Percentiles rank a stretch among this genome's conserved stretches.
These are phyloP conservation scores for Oreochromis mossambicus DNA, from an alignment of 2,797 vertebrate genomes.

Conservation along the genomic window DNA sequence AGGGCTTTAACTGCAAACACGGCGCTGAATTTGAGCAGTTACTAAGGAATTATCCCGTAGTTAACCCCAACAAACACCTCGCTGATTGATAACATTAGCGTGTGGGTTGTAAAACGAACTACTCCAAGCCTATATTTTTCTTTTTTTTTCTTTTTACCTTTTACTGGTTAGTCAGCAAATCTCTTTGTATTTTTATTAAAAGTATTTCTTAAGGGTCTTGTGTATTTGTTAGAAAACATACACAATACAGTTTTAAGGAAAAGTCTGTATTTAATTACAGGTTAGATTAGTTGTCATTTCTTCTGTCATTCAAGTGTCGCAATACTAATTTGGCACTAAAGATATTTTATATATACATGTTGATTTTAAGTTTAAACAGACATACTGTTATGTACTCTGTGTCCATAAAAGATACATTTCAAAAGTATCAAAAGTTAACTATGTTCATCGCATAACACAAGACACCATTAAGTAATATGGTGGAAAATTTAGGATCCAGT, in stretches of 20 bases:
- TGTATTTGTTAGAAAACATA: background rate
- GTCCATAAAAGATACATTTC: background rate
- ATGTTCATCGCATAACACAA: background rate
- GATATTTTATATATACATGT: background rate
- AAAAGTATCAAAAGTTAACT: background rate
- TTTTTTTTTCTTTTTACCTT: background rate
- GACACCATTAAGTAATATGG: background rate
- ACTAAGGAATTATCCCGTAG: conserved; percentile 38
- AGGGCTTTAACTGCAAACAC: conserved; percentile 51
- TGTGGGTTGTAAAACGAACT: conserved; percentile 19
- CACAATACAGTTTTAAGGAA: background rate
- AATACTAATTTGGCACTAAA: background rate
- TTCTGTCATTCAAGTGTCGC: background rate
- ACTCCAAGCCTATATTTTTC: background rate
- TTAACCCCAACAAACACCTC: conserved; percentile 49
- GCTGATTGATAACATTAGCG: conserved; percentile 37
- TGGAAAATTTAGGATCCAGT: background rate
- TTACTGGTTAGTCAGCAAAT: background rate
- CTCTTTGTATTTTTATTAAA: background rate
- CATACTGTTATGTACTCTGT: background rate
- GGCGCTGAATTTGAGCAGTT: conserved; percentile 41
- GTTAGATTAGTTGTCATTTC: background rate
- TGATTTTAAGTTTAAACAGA: background rate
- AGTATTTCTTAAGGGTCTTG: background rate
- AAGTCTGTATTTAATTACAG: background rate